phyloP scores from a whole-genome alignment of 2,797 vertebrate species.

The Cichlasoma orientale region DNA sequence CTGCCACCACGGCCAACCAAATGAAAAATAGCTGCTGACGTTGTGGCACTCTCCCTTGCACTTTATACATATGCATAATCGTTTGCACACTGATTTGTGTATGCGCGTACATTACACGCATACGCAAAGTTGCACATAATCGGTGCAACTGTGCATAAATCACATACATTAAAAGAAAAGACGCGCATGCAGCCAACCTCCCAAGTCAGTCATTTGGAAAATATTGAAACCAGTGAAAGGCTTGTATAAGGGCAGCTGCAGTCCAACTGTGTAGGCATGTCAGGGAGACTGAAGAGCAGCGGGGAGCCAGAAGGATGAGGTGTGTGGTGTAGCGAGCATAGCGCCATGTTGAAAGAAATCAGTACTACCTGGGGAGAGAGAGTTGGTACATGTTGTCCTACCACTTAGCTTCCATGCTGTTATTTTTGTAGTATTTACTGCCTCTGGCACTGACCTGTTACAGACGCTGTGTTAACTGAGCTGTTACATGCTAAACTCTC shows the following conservation, averaged over 20 bases:
- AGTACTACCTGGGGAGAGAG: conserved; percentile 57
- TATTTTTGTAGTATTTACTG: conserved; percentile 58
- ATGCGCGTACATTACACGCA: not conserved
- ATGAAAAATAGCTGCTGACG: conserved; percentile 35
- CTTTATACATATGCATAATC: conserved; percentile 4
- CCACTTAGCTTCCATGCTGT: conserved; percentile 58
- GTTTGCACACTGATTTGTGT: conserved; percentile 19
- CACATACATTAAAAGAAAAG: conserved; percentile 39
- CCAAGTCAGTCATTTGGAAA: conserved; percentile 72
- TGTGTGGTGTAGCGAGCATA: conserved; percentile 61
- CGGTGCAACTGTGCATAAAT: conserved; percentile 12
- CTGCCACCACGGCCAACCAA: conserved; percentile 37
- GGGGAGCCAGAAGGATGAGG: conserved; percentile 65
- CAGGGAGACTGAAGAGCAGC: conserved; percentile 62
- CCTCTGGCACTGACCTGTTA: conserved; percentile 42
- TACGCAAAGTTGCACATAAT: conserved; percentile 9
- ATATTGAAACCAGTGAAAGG: conserved; percentile 56
- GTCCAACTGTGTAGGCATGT: conserved; percentile 70
- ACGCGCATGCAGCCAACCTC: conserved; percentile 28
- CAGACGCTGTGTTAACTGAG: conserved; percentile 45
- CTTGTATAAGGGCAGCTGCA: conserved; percentile 52
- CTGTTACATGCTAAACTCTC: conserved; percentile 29
- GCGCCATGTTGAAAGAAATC: conserved; percentile 69
- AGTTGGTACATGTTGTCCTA: conserved; percentile 62
- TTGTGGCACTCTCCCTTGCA: not conserved